Conservation (phyloP, 2,113 vertebrate genomes). For the Parus major region DNA sequence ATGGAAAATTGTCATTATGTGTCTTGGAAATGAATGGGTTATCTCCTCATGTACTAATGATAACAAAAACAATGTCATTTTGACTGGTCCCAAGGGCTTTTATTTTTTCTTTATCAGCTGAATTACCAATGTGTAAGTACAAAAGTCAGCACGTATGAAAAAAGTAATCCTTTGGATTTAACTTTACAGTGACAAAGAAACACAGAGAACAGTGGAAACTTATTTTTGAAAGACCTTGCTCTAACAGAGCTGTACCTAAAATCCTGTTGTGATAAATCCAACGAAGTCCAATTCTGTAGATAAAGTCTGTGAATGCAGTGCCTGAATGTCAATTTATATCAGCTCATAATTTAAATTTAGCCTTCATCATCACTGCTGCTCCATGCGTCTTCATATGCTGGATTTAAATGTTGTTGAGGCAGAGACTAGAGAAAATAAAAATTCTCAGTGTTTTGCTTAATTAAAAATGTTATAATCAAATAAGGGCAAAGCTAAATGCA, state of each 20-base stretch:
- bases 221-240: neutral
- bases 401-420: constrained; percentile 72
- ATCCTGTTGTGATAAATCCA: neutral
- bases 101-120: neutral
- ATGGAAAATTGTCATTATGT: neutral
- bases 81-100: neutral
- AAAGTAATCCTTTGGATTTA: neutral
- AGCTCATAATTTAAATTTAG: constrained; percentile 21
- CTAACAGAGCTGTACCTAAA: neutral
- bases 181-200: neutral
- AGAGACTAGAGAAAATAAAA: constrained; percentile 68
- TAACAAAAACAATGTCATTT: neutral
- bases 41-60: neutral
- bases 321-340: neutral
- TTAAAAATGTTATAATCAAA: neutral
- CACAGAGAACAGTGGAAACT: neutral
- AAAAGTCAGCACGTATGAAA: neutral
- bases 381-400: constrained; percentile 90
- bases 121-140: neutral
- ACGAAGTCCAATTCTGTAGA: neutral
- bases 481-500: neutral
- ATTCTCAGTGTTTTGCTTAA: neutral
- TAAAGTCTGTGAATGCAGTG: neutral
- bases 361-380: constrained; percentile 91
- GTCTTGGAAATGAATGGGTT: neutral